A percentile compares a stretch with the other conserved stretches of the same genome.
phyloP scores from a whole-genome alignment of 2,113 vertebrate species.

The Nesogale talazaci region DNA sequence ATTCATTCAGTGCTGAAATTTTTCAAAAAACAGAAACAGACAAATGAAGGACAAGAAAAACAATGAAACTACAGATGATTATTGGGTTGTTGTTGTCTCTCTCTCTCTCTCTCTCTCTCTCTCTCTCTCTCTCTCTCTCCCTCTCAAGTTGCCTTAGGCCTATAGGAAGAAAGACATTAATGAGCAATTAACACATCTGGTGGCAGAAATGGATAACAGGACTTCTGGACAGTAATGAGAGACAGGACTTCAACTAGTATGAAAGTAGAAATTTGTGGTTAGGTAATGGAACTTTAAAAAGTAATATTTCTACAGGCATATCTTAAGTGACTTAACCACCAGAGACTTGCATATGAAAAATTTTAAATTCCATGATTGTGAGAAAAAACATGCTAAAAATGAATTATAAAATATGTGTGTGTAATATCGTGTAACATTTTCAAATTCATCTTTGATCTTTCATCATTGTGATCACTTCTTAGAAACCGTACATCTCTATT shows the following conservation, averaged over 20 bases:
- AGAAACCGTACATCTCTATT: not conserved
- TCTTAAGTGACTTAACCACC: too few relatives aligned
- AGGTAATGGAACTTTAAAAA: not conserved
- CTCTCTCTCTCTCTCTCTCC: not conserved
- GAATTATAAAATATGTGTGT: too few relatives aligned
- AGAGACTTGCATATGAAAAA: too few relatives aligned
- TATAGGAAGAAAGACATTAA: not conserved
- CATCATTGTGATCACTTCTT: not conserved
- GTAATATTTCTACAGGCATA: not conserved
- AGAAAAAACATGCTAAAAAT: too few relatives aligned
- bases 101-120: not conserved
- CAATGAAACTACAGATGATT: too few relatives aligned
- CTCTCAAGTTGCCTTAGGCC: not conserved
- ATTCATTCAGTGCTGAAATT: not conserved
- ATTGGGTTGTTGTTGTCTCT: too few relatives aligned
- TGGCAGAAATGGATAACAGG: too few relatives aligned
- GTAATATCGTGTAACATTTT: not conserved
- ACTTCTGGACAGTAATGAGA: not conserved
- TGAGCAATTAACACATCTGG: not conserved
- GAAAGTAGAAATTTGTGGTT: not conserved
- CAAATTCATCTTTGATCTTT: slow-evolving; percentile 39
- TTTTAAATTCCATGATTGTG: too few relatives aligned
- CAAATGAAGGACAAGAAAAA: not conserved
- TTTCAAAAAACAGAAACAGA: not conserved
- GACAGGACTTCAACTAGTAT: not conserved